Evolutionary conservation across 2,888 invertebrate species (phyloP).

Genomic region (Amiota communis): DNA sequence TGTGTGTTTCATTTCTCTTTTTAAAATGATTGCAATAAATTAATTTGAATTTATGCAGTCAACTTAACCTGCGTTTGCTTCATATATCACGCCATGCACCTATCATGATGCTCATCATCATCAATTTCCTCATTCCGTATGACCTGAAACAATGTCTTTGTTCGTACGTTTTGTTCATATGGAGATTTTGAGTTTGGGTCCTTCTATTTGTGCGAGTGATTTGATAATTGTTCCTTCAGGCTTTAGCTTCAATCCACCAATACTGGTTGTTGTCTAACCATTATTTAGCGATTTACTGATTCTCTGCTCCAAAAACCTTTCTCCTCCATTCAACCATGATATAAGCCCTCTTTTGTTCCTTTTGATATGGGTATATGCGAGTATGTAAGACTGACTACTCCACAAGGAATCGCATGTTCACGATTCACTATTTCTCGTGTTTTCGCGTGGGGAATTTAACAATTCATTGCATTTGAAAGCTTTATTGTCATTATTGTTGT

Average conservation of each 20-base stretch:
- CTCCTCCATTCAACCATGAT: no score
- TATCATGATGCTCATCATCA: no score
- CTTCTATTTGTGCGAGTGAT: conserved; percentile 8
- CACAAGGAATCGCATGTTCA: not conserved
- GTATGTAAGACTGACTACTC: not conserved
- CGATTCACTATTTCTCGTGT: conserved; percentile 1
- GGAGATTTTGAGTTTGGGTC: not conserved
- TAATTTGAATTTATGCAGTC: not conserved
- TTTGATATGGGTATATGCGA: not conserved
- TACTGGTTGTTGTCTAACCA: no score
- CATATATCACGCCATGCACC: no score
- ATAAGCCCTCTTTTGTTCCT: no score
- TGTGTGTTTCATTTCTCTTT: not conserved
- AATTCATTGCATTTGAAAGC: not conserved
- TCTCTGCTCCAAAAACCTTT: no score
- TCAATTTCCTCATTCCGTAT: no score
- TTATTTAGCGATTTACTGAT: no score
- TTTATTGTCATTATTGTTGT: not conserved
- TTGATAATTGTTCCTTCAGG: conserved; percentile 10
- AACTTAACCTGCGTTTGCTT: not conserved
- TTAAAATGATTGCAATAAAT: conserved; percentile 8
- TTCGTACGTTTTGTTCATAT: no score
- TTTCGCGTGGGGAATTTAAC: conserved; percentile 3
- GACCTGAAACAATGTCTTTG: no score
- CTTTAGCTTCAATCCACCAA: no score